Conservation (phyloP, 1,140 invertebrate species). For the Augochlora pura region DNA sequence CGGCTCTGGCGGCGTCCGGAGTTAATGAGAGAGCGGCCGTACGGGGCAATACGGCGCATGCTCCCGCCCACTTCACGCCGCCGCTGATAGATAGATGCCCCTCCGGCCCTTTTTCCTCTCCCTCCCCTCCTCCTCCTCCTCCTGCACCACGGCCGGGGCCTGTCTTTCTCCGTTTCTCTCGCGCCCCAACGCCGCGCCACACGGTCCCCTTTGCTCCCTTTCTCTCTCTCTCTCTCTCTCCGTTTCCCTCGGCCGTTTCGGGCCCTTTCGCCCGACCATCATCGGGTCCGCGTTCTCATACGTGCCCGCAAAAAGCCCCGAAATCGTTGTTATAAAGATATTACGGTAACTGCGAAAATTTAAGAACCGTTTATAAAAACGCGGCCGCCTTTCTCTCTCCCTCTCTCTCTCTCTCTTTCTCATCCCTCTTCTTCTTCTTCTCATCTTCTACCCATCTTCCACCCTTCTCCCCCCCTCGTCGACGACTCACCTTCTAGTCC, state of each 20-base stretch:
- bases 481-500: no score
- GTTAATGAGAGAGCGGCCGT: slow-evolving; percentile 80
- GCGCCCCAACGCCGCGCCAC: background rate
- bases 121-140: slow-evolving; percentile 28
- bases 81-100: slow-evolving; percentile 81
- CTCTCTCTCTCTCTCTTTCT: no score
- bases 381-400: background rate
- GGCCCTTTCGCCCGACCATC: slow-evolving; percentile 5
- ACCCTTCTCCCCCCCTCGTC: background rate
- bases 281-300: slow-evolving; percentile 32
- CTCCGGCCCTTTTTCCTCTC: slow-evolving; percentile 64
- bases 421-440: no score
- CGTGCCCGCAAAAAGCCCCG: slow-evolving; percentile 47
- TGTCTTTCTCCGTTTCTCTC: slow-evolving; percentile 36
- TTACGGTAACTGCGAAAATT: slow-evolving; percentile 49
- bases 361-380: slow-evolving; percentile 39
- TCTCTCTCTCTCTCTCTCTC: slow-evolving; percentile 40
- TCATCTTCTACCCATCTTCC: no score
- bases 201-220: slow-evolving; percentile 48
- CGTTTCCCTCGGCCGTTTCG: background rate
- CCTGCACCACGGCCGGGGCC: background rate
- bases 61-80: slow-evolving; percentile 81
- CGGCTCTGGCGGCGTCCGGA: slow-evolving; percentile 73
- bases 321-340: slow-evolving; percentile 59
- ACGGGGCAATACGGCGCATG: slow-evolving; percentile 79